These are phyloP conservation scores for Drosophila kanekoi DNA, from an alignment of 2,888 invertebrate species.

Conservation along the genomic window DNA sequence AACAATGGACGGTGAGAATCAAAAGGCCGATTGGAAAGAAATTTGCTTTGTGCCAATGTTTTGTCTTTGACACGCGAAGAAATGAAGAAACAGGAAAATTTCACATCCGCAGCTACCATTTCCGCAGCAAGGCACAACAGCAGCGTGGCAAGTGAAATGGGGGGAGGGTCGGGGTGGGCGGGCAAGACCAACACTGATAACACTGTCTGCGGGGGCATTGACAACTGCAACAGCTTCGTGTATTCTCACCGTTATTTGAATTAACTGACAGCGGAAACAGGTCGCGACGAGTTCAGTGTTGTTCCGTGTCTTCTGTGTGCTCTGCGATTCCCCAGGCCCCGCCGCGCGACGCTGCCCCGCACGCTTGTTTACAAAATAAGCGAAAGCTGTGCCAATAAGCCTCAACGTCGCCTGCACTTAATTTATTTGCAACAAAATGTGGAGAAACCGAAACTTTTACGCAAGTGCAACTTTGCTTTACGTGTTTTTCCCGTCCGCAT, in stretches of 20 bases:
- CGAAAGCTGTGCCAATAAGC: slow-evolving; percentile 72
- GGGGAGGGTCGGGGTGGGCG: too few relatives aligned
- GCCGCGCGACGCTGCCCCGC: neutral
- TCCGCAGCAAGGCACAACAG: neutral
- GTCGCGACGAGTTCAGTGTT: slow-evolving; percentile 18
- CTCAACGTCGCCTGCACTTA: slow-evolving; percentile 75
- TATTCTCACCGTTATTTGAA: slow-evolving; percentile 56
- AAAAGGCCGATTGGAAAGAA: slow-evolving; percentile 2
- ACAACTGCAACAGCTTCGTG: slow-evolving; percentile 56
- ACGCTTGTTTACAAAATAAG: slow-evolving; percentile 71
- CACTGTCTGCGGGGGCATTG: slow-evolving; percentile 47
- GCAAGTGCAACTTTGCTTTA: slow-evolving; percentile 74
- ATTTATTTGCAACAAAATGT: slow-evolving; percentile 74
- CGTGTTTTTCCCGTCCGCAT: slow-evolving; percentile 57
- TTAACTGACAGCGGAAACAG: slow-evolving; percentile 62
- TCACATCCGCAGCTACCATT: slow-evolving; percentile 6
- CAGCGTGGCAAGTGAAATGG: neutral
- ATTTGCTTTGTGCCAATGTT: slow-evolving; percentile 21
- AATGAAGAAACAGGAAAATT: slow-evolving; percentile 16
- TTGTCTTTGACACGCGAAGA: slow-evolving; percentile 27
- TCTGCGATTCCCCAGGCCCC: neutral
- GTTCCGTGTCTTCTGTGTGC: slow-evolving; percentile 8
- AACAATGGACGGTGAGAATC: neutral
- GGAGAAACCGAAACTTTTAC: slow-evolving; percentile 65
- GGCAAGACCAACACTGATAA: slow-evolving; percentile 34